These are phyloP conservation scores for Percopsis transmontana DNA, from an alignment of 2,113 vertebrate species.

Conservation along the genomic window DNA sequence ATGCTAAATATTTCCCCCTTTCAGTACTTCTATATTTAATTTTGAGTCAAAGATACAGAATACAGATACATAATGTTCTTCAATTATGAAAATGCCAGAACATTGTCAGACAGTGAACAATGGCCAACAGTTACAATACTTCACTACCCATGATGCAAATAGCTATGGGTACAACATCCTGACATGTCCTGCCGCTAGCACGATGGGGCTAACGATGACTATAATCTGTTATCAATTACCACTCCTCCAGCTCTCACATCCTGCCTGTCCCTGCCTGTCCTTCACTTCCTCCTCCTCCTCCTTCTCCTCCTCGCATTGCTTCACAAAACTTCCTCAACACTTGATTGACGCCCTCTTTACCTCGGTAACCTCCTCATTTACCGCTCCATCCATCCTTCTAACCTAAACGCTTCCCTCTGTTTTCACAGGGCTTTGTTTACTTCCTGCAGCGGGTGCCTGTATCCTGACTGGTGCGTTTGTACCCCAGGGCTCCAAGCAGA, in stretches of 20 bases:
- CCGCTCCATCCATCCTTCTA: slow-evolving; percentile 17
- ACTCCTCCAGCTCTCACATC: slow-evolving; percentile 37
- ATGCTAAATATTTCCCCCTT: background rate
- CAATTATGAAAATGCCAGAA: slow-evolving; percentile 59
- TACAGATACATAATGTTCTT: slow-evolving; percentile 57
- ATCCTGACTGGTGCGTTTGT: slow-evolving; percentile 38
- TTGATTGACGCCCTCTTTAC: slow-evolving; percentile 45
- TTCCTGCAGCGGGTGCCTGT: slow-evolving; percentile 58
- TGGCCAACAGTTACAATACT: slow-evolving; percentile 23
- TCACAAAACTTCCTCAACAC: slow-evolving; percentile 38
- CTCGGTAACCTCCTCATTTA: slow-evolving; percentile 6
- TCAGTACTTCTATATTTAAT: background rate
- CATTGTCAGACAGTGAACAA: slow-evolving; percentile 34
- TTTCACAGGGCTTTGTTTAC: slow-evolving; percentile 54
- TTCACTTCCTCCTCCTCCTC: slow-evolving; percentile 2
- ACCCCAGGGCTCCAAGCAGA: slow-evolving; percentile 33
- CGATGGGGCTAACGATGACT: slow-evolving; percentile 59
- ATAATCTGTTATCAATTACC: slow-evolving; percentile 66
- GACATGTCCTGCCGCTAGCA: slow-evolving; percentile 45
- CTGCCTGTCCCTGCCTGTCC: slow-evolving; percentile 7
- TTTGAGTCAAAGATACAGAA: slow-evolving; percentile 25
- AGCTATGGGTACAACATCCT: slow-evolving; percentile 39
- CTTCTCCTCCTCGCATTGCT: background rate
- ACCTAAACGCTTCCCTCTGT: slow-evolving; percentile 46
- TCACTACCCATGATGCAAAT: slow-evolving; percentile 50